Conservation (phyloP, 2,888 invertebrate genomes). For the Mesorhabditis spiculigera region DNA sequence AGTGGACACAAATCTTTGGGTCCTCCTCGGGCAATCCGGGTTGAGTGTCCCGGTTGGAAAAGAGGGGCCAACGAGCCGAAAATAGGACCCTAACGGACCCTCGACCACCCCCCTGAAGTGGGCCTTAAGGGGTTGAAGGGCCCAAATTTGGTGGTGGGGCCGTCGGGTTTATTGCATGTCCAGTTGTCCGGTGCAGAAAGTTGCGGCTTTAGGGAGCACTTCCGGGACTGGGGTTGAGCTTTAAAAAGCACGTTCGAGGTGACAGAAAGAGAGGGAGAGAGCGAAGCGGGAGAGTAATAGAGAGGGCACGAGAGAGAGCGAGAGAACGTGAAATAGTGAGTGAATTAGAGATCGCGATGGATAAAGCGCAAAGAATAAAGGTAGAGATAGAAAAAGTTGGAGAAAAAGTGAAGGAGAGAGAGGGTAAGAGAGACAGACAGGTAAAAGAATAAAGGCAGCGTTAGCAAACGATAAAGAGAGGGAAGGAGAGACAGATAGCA, state of each 20-base stretch:
- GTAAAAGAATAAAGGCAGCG: not conserved
- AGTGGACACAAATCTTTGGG: no score
- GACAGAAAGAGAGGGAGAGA: not conserved
- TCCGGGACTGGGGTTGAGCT: not conserved
- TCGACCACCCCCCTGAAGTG: no score
- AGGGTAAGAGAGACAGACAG: not conserved
- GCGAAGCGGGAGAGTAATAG: not conserved
- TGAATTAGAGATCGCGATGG: not conserved
- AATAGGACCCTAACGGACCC: no score
- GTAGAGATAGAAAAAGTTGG: not conserved
- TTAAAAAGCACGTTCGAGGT: not conserved
- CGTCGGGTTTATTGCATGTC: no score
- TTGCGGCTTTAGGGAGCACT: no score
- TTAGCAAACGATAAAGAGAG: not conserved
- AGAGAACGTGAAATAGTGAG: not conserved
- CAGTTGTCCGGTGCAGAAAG: no score
- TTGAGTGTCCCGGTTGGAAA: no score
- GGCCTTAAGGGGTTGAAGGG: no score
- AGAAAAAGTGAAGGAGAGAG: not conserved
- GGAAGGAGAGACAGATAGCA: not conserved
- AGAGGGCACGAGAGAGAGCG: no score
- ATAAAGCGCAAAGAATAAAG: not conserved
- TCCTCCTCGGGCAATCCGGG: no score
- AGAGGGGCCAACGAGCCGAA: no score
- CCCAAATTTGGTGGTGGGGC: no score